Percentiles rank a stretch among this genome's conserved stretches.
These are phyloP conservation scores for Tetrax tetrax DNA, from an alignment of 2,113 vertebrate species.

Conservation along the genomic window DNA sequence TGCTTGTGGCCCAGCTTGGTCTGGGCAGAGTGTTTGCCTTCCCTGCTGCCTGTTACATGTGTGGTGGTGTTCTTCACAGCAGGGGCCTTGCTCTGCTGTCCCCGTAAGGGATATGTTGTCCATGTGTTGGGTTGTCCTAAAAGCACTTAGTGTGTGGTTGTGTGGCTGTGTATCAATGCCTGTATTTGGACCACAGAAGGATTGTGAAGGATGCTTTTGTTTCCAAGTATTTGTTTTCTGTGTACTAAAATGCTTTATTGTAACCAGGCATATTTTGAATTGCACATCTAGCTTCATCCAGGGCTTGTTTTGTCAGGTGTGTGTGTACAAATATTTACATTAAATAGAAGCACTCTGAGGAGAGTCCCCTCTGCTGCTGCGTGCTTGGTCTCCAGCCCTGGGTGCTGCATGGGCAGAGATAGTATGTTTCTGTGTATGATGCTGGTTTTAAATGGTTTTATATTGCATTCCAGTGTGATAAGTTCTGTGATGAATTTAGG, in stretches of 20 bases:
- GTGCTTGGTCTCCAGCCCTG: background rate
- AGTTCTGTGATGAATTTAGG: background rate
- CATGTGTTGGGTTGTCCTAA: accelerated
- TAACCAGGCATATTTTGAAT: background rate
- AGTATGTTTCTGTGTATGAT: background rate
- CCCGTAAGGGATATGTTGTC: accelerated
- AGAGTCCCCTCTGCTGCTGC: accelerated
- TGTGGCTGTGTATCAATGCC: no score
- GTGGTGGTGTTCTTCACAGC: background rate
- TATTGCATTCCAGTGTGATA: background rate
- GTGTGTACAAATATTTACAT: background rate
- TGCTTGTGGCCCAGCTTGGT: accelerated
- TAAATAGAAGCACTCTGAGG: background rate
- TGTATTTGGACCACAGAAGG: background rate
- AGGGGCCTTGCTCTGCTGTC: background rate
- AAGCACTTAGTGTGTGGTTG: background rate
- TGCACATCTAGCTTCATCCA: accelerated
- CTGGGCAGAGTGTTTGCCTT: accelerated
- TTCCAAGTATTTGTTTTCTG: background rate
- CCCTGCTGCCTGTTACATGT: background rate
- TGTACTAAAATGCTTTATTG: background rate
- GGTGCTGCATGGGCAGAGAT: background rate
- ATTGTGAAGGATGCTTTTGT: background rate
- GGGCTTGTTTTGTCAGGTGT: background rate
- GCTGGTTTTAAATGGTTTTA: background rate